phyloP scores from a whole-genome alignment of 2,797 vertebrate species.

The Chrosomus eos region DNA sequence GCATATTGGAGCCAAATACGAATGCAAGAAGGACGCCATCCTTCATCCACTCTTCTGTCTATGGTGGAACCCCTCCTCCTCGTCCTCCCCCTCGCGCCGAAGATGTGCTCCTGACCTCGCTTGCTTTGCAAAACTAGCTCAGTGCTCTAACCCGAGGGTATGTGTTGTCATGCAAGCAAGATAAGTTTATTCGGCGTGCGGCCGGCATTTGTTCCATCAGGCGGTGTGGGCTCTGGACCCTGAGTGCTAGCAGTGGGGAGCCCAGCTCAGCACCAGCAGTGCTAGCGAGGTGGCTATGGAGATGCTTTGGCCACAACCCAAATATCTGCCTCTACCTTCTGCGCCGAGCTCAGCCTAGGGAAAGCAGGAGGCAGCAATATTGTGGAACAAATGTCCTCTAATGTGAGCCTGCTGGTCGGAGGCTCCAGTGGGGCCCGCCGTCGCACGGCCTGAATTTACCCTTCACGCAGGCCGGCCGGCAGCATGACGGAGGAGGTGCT shows the following conservation, averaged over 20 bases:
- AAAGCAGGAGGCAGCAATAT: conserved; percentile 87
- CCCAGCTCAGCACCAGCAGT: conserved; percentile 86
- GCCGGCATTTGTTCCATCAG: conserved; percentile 92
- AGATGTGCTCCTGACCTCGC: conserved; percentile 72
- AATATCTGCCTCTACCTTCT: conserved; percentile 93
- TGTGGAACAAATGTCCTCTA: conserved; percentile 88
- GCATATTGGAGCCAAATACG: conserved; percentile 39
- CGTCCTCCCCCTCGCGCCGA: conserved; percentile 57
- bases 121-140: conserved; percentile 79
- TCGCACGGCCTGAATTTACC: conserved; percentile 59
- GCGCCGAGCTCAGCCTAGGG: conserved; percentile 84
- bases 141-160: conserved; percentile 84
- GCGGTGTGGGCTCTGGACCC: conserved; percentile 88
- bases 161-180: conserved; percentile 94
- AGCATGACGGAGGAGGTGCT: conserved; percentile 52
- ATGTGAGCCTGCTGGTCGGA: conserved; percentile 84
- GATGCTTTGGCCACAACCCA: conserved; percentile 88
- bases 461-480: conserved; percentile 59
- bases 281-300: conserved; percentile 80
- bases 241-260: conserved; percentile 84
- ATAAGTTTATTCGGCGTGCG: conserved; percentile 93
- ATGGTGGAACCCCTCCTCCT: conserved; percentile 38
- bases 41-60: conserved; percentile 42
- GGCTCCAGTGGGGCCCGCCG: conserved; percentile 71
- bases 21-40: conserved; percentile 38